These are phyloP conservation scores for Calycopis cecrops DNA, from an alignment of 1,140 invertebrate species.

Conservation along the genomic window DNA sequence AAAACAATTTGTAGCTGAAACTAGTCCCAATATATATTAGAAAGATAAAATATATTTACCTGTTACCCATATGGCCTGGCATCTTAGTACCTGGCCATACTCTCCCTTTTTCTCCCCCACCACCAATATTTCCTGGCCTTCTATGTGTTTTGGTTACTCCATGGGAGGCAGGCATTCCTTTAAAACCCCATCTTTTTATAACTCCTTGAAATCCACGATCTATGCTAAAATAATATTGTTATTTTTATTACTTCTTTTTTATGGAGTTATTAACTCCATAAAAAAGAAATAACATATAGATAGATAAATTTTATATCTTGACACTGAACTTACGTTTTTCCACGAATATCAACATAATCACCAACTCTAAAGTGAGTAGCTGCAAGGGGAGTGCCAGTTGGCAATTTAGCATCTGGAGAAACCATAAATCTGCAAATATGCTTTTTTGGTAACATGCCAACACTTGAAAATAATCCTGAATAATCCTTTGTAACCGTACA, in stretches of 20 bases:
- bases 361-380: constrained; percentile 94
- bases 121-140: constrained; percentile 92
- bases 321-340: constrained; percentile 87
- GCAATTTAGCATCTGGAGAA: constrained; percentile 89
- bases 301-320: too few relatives aligned
- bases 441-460: constrained; percentile 93
- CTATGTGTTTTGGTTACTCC: constrained; percentile 97
- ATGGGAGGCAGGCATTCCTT: constrained; percentile 93
- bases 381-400: constrained; percentile 91
- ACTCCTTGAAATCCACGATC: constrained; percentile 99
- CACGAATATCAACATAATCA: constrained; percentile 92
- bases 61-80: constrained; percentile 97
- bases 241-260: too few relatives aligned
- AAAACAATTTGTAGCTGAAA: too few relatives aligned
- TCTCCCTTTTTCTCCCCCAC: constrained; percentile 86
- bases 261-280: too few relatives aligned
- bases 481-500: constrained; percentile 92
- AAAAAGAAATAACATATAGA: too few relatives aligned
- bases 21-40: not conserved
- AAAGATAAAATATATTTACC: constrained; percentile 31
- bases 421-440: constrained; percentile 89
- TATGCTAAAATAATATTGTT: constrained; percentile 78
- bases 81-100: constrained; percentile 97
- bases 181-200: constrained; percentile 96
- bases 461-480: constrained; percentile 88